phyloP scores from a whole-genome alignment of 1,140 invertebrate species.

The Berghia stephanieae region DNA sequence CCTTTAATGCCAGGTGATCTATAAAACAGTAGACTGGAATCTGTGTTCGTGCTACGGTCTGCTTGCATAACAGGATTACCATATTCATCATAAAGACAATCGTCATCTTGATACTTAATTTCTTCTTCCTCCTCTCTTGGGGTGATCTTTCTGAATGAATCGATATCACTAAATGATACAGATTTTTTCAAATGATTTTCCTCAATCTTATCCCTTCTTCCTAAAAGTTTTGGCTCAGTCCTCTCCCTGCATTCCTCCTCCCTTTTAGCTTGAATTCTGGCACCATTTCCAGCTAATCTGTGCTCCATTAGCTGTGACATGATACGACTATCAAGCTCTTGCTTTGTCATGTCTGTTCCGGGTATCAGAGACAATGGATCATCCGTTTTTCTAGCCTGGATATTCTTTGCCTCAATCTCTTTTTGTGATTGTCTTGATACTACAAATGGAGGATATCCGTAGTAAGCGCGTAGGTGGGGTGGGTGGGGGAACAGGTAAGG shows the following conservation, averaged over 20 bases:
- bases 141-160: background rate
- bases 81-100: constrained; percentile 19
- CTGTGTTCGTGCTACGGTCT: constrained; percentile 45
- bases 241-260: constrained; percentile 27
- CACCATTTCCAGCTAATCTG: constrained; percentile 34
- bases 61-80: constrained; percentile 8
- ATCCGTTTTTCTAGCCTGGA: background rate
- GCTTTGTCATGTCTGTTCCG: constrained; percentile 52
- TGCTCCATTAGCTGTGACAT: constrained; percentile 48
- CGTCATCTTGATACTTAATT: constrained; percentile 12
- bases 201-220: constrained; percentile 46
- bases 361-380: constrained; percentile 41
- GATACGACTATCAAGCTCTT: constrained; percentile 56
- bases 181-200: constrained; percentile 53
- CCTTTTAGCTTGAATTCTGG: constrained; percentile 32
- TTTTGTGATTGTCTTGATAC: background rate
- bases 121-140: background rate
- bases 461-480: constrained; percentile 41
- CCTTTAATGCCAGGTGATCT: constrained; percentile 26
- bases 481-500: constrained; percentile 36
- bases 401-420: constrained; percentile 34
- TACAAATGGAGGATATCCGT: constrained; percentile 14
- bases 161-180: constrained; percentile 44
- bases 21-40: constrained; percentile 46
- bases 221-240: constrained; percentile 37